Evolutionary conservation across 2,113 vertebrate genomes (phyloP).

Genomic region (Silurus meridionalis): DNA sequence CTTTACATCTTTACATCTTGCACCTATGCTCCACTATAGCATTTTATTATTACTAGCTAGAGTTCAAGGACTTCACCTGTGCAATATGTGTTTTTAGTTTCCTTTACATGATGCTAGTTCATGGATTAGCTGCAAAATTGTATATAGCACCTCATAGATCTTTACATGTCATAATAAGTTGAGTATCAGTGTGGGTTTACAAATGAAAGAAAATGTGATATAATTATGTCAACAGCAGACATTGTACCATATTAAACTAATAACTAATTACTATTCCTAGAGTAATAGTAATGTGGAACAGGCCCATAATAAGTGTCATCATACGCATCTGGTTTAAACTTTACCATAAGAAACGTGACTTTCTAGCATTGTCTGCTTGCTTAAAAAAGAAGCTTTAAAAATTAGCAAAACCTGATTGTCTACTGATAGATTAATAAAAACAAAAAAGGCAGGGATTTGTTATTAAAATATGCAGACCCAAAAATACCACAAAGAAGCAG

Average conservation of each 20-base stretch:
- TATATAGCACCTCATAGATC: not conserved
- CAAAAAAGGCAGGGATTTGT: not conserved
- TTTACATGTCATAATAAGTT: not conserved
- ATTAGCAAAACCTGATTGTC: not conserved
- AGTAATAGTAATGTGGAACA: not conserved
- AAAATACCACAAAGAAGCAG: not conserved
- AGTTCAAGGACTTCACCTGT: not conserved
- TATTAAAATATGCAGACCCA: not conserved
- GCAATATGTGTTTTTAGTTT: not conserved
- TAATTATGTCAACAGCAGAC: not conserved
- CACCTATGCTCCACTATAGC: not conserved
- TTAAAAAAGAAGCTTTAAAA: not conserved
- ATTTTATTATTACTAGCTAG: not conserved
- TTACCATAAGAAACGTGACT: not conserved
- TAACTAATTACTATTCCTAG: not conserved
- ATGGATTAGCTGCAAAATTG: not conserved
- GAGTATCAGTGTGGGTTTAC: not conserved
- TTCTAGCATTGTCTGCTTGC: not conserved
- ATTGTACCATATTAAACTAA: not conserved
- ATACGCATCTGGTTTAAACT: not conserved
- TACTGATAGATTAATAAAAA: not conserved
- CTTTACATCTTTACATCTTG: not conserved
- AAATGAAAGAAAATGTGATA: not conserved
- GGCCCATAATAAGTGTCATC: not conserved
- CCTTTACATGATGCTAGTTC: not conserved